These are phyloP conservation scores for Rutpela maculata DNA, from an alignment of 2,888 invertebrate genomes.

Conservation along the genomic window DNA sequence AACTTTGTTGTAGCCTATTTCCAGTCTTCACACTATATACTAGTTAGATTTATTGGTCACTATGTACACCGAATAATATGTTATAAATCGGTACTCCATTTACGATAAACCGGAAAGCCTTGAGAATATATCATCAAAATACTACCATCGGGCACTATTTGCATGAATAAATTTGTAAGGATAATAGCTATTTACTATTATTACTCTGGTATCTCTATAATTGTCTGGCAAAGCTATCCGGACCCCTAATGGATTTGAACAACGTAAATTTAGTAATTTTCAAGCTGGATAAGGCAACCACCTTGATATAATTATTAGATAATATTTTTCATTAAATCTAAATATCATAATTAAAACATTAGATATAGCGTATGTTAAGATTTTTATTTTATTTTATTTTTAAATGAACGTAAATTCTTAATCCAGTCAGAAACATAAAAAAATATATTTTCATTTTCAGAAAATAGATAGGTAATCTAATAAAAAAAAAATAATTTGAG, in stretches of 20 bases:
- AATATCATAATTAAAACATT: too few species aligned
- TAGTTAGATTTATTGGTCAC: constrained; percentile 20
- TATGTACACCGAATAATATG: constrained; percentile 12
- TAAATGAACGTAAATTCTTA: too few species aligned
- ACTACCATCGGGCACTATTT: constrained; percentile 42
- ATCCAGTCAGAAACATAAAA: too few species aligned
- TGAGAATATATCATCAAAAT: constrained; percentile 41
- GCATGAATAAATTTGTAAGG: constrained; percentile 48
- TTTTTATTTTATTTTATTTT: too few species aligned
- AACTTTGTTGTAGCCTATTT: too few species aligned
- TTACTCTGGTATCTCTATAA: constrained; percentile 46
- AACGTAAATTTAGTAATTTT: not conserved
- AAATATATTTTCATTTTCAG: too few species aligned
- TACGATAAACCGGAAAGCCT: constrained; percentile 38
- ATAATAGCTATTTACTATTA: constrained; percentile 50
- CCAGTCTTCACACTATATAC: too few species aligned
- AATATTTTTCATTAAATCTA: too few species aligned
- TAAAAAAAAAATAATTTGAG: too few species aligned
- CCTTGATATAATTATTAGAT: too few species aligned
- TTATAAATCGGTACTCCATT: constrained; percentile 27
- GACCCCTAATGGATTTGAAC: constrained; percentile 58
- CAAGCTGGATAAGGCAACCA: not conserved
- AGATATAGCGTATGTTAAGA: too few species aligned
- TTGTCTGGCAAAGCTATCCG: constrained; percentile 43
- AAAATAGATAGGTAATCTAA: too few species aligned